These are phyloP conservation scores for Tachina grossa DNA, from an alignment of 2,888 invertebrate species.

Conservation along the genomic window DNA sequence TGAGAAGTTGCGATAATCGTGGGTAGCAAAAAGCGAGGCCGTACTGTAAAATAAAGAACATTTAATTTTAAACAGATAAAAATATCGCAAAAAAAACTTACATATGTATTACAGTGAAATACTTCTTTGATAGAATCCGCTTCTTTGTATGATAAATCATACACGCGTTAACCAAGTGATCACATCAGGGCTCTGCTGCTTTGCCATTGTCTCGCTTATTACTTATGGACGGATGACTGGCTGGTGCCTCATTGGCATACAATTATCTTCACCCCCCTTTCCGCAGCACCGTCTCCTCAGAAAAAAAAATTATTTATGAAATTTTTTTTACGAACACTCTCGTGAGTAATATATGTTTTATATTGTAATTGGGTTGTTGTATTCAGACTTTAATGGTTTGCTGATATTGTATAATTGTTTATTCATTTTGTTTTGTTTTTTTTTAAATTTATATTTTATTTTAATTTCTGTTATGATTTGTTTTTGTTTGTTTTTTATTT, in stretches of 20 bases:
- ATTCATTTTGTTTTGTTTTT: background rate
- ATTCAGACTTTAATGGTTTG: constrained; percentile 41
- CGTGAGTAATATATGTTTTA: constrained; percentile 10
- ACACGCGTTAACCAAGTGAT: constrained; percentile 56
- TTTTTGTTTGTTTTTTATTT: background rate
- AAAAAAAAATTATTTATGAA: constrained; percentile 2
- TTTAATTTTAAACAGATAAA: background rate
- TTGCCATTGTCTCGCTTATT: constrained; percentile 31
- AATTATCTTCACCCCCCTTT: background rate
- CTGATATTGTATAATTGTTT: constrained; percentile 37
- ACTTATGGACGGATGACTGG: constrained; percentile 36
- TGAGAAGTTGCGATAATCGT: background rate
- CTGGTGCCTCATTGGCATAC: constrained; percentile 14
- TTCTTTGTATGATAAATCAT: constrained; percentile 43
- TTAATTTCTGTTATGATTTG: too few relatives aligned
- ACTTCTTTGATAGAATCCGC: constrained; percentile 21
- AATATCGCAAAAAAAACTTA: background rate
- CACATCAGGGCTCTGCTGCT: background rate
- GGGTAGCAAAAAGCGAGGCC: too few relatives aligned
- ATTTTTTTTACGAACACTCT: background rate
- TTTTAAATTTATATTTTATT: background rate
- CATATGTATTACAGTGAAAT: background rate
- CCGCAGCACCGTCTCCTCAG: background rate
- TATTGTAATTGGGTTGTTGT: background rate
- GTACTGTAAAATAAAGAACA: background rate